Percentiles rank a stretch among this genome's conserved stretches.
Conservation (phyloP, 2,797 vertebrate species). For the Chaetodon trifasciatus region DNA sequence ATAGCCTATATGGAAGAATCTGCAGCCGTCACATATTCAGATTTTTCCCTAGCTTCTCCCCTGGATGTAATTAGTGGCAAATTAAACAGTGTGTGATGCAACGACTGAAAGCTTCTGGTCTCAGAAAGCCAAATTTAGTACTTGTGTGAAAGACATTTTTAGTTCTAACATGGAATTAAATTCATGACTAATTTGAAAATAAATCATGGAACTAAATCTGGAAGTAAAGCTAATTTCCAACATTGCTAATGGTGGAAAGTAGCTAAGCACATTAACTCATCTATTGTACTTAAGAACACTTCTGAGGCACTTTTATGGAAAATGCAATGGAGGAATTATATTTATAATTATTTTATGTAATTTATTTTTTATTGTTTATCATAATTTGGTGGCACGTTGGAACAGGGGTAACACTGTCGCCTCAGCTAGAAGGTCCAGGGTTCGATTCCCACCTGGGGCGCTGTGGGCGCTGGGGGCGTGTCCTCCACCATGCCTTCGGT, state of each 20-base stretch:
- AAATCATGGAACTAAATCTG: conserved; percentile 1
- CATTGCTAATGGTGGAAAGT: not conserved
- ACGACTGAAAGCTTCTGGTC: not conserved
- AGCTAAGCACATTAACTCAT: too few relatives aligned
- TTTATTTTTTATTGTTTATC: not conserved
- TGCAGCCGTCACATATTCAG: not conserved
- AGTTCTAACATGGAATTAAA: not conserved
- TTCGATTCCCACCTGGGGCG: too few relatives aligned
- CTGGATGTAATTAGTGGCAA: not conserved
- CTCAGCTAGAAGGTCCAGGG: too few relatives aligned
- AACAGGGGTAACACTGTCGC: too few relatives aligned
- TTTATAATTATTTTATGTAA: too few relatives aligned
- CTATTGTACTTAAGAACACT: too few relatives aligned
- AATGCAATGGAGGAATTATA: too few relatives aligned
- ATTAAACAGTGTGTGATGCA: not conserved
- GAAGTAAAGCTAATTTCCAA: not conserved
- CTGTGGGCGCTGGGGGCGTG: too few relatives aligned
- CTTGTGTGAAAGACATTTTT: not conserved
- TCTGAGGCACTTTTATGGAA: too few relatives aligned
- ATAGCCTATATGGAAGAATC: not conserved
- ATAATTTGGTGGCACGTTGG: too few relatives aligned
- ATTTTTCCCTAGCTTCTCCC: not conserved
- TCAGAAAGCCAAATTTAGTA: not conserved
- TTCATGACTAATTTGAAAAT: not conserved
- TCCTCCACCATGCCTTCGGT: too few relatives aligned